Evolutionary conservation across 2,797 vertebrate species (phyloP).

Genomic region (Callimico goeldii): DNA sequence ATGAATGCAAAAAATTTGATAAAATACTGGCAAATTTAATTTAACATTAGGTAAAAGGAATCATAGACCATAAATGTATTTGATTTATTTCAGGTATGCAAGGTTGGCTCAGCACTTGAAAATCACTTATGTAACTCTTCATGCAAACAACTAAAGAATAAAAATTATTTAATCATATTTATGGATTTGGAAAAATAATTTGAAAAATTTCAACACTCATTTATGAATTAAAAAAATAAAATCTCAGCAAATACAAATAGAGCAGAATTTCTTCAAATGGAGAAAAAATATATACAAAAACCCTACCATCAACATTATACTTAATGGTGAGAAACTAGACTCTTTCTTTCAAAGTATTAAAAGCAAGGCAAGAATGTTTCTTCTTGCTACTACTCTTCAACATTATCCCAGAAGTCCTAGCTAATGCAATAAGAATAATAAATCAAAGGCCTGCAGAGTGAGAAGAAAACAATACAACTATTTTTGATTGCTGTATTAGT

Average conservation of each 20-base stretch:
- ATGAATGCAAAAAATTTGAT: background rate
- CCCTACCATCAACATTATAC: background rate
- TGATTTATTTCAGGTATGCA: background rate
- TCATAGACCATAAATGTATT: background rate
- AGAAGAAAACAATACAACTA: background rate
- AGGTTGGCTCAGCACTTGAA: background rate
- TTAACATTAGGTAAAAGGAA: background rate
- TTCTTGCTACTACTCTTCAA: background rate
- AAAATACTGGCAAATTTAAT: background rate
- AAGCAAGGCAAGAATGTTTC: background rate
- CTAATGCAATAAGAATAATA: background rate
- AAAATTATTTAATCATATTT: background rate
- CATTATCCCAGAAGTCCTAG: background rate
- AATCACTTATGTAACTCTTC: background rate
- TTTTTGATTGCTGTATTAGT: too few relatives aligned
- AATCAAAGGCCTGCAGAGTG: background rate
- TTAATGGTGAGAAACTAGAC: background rate
- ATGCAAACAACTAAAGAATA: background rate
- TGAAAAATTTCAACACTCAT: background rate
- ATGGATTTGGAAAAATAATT: background rate
- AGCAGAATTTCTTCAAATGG: background rate
- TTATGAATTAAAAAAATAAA: background rate
- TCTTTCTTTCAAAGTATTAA: background rate
- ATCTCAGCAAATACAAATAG: background rate
- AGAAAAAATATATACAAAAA: background rate